Percentiles rank a stretch among this genome's conserved stretches.
Conservation (phyloP, 2,797 vertebrate species). For the Fistularia commersonii region DNA sequence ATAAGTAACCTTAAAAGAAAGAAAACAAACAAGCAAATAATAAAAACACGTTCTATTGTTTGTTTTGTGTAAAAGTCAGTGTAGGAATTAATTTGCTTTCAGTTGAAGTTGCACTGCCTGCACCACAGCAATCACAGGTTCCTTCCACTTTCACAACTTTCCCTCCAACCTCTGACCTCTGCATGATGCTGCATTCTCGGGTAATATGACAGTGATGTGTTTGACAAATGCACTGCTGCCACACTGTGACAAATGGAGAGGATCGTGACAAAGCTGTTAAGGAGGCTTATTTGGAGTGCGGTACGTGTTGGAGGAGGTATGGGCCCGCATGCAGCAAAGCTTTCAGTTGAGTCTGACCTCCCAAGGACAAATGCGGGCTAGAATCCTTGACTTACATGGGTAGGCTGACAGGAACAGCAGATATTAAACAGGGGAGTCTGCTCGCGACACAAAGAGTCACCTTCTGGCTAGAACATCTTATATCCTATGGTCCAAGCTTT, state of each 20-base stretch:
- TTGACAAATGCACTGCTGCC: constrained; percentile 36
- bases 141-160: constrained; percentile 8
- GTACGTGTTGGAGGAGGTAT: constrained; percentile 29
- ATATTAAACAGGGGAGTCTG: constrained; percentile 22
- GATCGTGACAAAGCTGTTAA: constrained; percentile 48
- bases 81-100: no score
- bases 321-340: constrained; percentile 14
- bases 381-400: constrained; percentile 36
- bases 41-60: no score
- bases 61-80: no score
- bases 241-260: constrained; percentile 37
- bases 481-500: constrained; percentile 50
- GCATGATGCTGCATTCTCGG: constrained; percentile 33
- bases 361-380: constrained; percentile 49
- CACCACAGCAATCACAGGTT: no score
- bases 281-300: constrained; percentile 21
- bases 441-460: constrained; percentile 14
- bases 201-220: constrained; percentile 36
- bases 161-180: constrained; percentile 46
- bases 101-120: no score
- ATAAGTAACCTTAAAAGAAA: no score
- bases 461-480: constrained; percentile 33
- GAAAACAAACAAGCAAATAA: no score
- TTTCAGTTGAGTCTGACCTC: constrained; percentile 41
- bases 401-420: constrained; percentile 10